Conservation (phyloP, 1,140 invertebrate genomes). For the Stegodyphus dumicola region DNA sequence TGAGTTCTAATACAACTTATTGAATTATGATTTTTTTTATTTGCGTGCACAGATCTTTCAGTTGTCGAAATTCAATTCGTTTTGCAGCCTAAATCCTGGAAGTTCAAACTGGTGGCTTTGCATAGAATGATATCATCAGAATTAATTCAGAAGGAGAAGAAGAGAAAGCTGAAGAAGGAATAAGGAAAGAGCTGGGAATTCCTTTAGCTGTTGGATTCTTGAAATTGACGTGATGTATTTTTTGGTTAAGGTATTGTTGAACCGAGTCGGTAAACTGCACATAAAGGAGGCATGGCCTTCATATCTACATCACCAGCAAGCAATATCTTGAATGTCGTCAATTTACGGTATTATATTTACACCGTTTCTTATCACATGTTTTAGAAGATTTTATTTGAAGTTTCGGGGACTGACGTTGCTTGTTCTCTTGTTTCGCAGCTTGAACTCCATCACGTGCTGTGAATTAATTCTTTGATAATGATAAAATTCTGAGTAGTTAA, state of each 20-base stretch:
- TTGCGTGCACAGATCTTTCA: background rate
- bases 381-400: background rate
- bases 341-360: background rate
- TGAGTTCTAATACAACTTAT: conserved; percentile 13
- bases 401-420: background rate
- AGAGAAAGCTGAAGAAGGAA: too few relatives aligned
- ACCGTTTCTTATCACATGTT: background rate
- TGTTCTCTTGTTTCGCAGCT: background rate
- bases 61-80: background rate
- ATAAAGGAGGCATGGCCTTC: conserved; percentile 2
- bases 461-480: conserved; percentile 3
- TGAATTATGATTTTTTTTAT: background rate
- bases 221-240: conserved; percentile 4
- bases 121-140: too few relatives aligned
- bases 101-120: background rate
- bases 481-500: conserved; percentile 15
- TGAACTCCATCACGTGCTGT: background rate
- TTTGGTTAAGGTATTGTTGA: background rate
- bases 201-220: too few relatives aligned
- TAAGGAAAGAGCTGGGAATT: background rate
- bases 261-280: conserved; percentile 1
- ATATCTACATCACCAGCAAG: background rate
- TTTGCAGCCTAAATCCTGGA: background rate
- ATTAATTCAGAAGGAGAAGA: too few relatives aligned
- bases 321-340: background rate